Base-by-base conservation (phyloP, 2,888 invertebrate species). In the Epistrophella euchroma region DNA sequence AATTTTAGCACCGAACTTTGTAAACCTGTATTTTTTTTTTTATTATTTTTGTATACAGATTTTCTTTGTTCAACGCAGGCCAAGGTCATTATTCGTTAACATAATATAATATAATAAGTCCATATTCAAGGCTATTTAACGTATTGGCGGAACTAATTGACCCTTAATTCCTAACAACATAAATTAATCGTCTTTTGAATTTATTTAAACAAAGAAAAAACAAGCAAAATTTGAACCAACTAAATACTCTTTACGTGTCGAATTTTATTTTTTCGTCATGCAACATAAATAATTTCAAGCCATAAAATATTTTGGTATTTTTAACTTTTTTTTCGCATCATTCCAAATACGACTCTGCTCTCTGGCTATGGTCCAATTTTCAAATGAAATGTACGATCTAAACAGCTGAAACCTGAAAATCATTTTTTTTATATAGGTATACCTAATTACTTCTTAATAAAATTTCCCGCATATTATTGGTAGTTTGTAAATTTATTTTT, bases 351-450 rank as follows among this genome's bases (percentile, higher is more conserved):
- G 76, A 76, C 66, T 72, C 32, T 40, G 35, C 37, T 52, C 58
- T 32, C 52, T 83, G 82, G 82, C 77, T 35, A 9, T 32, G 22
- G n/a, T 68, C 82, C 82, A 83, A 83, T 37, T 73, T 73, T 22
- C 62, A 55, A 77, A 82, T 83, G 62, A 73, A 55, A 52, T 72
- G 47, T 72, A 47, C 19, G 19, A 19, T 40, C 25, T 50, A n/a
- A n/a, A 32, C 72, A 76, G 37, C 66, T 40, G 40, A 71, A n/a
- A n/a, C n/a, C n/a, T n/a, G n/a, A n/a, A n/a, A n/a, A n/a, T n/a
- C n/a, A 37, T 60, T 43, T 66, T 35, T 50, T 55, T 56, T 55
- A 19, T 17, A 58, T 71, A 71, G 76, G 64, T 75, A 40, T 37
- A 56, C n/a, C n/a, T n/a, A n/a, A n/a, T 75, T 7, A 52, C 43